These are phyloP conservation scores for Microdon myrmicae DNA, from an alignment of 2,888 invertebrate species.

Conservation along the genomic window DNA sequence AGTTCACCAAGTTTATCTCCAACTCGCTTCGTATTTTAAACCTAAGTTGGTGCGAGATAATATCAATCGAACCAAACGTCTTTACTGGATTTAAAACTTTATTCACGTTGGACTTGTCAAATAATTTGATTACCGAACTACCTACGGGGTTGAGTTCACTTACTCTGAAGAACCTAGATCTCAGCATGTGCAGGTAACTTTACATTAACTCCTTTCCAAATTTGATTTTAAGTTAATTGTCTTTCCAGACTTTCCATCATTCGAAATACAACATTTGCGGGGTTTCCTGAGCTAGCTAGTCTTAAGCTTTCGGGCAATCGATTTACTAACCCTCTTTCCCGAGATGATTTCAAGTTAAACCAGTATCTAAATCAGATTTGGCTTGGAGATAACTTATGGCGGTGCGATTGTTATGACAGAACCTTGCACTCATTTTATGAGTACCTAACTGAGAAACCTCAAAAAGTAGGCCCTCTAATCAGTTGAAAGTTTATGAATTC, in stretches of 20 bases:
- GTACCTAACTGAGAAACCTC: conserved; percentile 71
- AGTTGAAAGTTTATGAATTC: neutral
- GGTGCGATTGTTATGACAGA: conserved; percentile 75
- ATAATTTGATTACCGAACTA: conserved; percentile 73
- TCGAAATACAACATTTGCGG: conserved; percentile 73
- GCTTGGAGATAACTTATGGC: conserved; percentile 80
- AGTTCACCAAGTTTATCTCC: conserved; percentile 71
- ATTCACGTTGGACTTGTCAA: conserved; percentile 72
- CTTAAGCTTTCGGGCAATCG: conserved; percentile 78
- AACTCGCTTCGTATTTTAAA: conserved; percentile 71
- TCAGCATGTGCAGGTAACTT: conserved; percentile 64
- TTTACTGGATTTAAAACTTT: conserved; percentile 72
- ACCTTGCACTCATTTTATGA: conserved; percentile 73
- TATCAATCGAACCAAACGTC: conserved; percentile 69
- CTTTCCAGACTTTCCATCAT: conserved; percentile 72
- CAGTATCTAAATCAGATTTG: conserved; percentile 71
- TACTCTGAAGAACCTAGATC: conserved; percentile 71
- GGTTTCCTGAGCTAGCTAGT: conserved; percentile 71
- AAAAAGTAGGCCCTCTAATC: conserved; percentile 60
- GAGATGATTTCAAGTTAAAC: conserved; percentile 72
- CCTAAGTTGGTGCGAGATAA: conserved; percentile 76
- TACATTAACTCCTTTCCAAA: neutral
- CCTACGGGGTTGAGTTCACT: conserved; percentile 73
- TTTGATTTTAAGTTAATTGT: conserved; percentile 55
- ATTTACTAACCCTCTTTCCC: conserved; percentile 73